A percentile compares a stretch with the other conserved stretches of the same genome.
phyloP scores from a whole-genome alignment of 2,888 invertebrate species.

The Ophion obscuratus region DNA sequence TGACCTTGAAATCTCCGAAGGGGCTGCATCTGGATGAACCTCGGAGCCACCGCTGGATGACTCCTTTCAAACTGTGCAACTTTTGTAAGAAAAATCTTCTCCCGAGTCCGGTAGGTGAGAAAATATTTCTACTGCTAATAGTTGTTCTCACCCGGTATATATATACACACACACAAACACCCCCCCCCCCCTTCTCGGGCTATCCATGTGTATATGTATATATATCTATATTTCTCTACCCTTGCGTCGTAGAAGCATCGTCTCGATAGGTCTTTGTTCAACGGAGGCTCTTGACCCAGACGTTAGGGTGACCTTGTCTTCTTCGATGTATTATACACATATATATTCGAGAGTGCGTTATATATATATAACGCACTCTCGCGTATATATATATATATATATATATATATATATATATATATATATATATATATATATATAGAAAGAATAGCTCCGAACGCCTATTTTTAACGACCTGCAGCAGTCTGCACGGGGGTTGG shows the following conservation, averaged over 20 bases:
- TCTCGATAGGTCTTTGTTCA: conserved; percentile 52
- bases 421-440: conserved; percentile 27
- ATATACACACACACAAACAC: neutral
- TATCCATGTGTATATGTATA: neutral
- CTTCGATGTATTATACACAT: conserved; percentile 7
- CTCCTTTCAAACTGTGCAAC: no score
- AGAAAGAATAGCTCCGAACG: conserved; percentile 32
- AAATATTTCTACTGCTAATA: no score
- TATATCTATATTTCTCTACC: conserved; percentile 3
- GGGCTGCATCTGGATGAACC: no score
- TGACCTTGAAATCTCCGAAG: no score
- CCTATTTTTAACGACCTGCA: conserved; percentile 71
- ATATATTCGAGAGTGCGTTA: conserved; percentile 6
- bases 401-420: neutral
- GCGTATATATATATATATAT: neutral
- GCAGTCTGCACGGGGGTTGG: conserved; percentile 44
- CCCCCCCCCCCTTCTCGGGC: no score
- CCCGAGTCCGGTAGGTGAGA: no score
- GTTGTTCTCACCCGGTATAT: no score
- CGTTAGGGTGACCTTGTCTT: conserved; percentile 71
- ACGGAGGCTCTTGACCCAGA: conserved; percentile 71
- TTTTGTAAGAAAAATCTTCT: no score
- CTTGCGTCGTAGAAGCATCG: conserved; percentile 35
- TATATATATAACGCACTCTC: neutral
- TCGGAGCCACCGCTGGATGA: no score